Percentiles rank a stretch among this genome's conserved stretches.
Conservation (phyloP, 2,113 vertebrate species). For the Budorcas taxicolor region DNA sequence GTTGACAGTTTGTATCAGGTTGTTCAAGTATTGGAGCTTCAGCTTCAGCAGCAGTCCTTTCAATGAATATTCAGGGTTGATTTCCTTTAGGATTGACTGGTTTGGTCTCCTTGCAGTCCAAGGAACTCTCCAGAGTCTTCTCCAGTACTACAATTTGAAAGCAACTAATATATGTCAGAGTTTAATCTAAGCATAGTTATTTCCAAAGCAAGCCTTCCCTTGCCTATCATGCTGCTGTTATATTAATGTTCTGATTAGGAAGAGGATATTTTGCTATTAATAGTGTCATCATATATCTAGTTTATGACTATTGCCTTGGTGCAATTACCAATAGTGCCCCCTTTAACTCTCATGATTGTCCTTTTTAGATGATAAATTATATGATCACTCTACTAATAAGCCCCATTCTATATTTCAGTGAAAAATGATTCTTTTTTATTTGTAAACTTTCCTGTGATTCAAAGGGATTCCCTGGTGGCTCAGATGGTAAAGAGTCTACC, state of each 20-base stretch:
- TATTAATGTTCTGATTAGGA: background rate
- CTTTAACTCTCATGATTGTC: background rate
- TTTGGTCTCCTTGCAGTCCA: background rate
- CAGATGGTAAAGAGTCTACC: background rate
- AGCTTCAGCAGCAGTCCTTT: background rate
- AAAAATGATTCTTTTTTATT: background rate
- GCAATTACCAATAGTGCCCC: background rate
- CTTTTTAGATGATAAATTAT: background rate
- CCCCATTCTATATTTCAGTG: background rate
- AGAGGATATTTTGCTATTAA: background rate
- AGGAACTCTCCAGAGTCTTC: background rate
- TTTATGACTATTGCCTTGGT: background rate
- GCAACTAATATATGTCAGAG: background rate
- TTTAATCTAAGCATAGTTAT: background rate
- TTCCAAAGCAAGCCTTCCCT: background rate
- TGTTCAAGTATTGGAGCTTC: background rate
- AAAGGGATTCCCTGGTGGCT: background rate
- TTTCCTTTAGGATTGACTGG: background rate
- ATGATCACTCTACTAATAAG: background rate
- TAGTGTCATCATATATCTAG: background rate
- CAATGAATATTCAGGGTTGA: background rate
- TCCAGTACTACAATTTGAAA: background rate
- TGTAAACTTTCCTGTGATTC: background rate
- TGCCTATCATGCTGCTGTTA: background rate
- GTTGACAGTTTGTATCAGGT: background rate